A percentile compares a stretch with the other conserved stretches of the same genome.
Conservation (phyloP, 2,113 vertebrate species). For the Sitta europaea region DNA sequence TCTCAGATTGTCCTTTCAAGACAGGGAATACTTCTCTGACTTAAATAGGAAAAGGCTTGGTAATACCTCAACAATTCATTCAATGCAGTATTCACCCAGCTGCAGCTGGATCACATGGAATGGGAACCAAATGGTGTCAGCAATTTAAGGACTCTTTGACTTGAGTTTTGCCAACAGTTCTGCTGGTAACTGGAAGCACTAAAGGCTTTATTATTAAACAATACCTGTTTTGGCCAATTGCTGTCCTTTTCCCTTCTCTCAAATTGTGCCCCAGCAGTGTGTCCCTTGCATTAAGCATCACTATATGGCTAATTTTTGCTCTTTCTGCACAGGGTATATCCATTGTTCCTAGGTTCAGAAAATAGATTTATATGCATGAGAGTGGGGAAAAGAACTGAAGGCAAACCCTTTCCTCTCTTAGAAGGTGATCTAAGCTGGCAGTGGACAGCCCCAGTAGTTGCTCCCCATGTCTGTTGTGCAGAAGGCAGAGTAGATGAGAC, state of each 20-base stretch:
- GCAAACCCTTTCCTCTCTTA: not conserved
- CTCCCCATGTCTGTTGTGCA: not conserved
- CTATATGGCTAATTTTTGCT: not conserved
- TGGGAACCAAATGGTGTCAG: not conserved
- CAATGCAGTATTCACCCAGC: not conserved
- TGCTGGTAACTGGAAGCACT: not conserved
- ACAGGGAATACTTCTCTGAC: not conserved
- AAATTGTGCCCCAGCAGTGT: not conserved
- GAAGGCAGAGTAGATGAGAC: not conserved
- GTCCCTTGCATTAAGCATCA: not conserved
- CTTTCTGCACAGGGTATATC: not conserved
- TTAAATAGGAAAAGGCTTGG: not conserved
- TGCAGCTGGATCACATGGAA: not conserved
- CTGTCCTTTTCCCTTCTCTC: not conserved
- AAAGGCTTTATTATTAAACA: not conserved
- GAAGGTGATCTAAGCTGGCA: not conserved
- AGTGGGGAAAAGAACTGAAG: not conserved
- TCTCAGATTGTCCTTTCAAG: not conserved
- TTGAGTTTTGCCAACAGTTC: not conserved
- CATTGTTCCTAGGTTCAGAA: not conserved
- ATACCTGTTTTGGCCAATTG: not conserved
- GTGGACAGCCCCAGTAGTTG: not conserved
- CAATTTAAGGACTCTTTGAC: not conserved
- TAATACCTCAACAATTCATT: not conserved
- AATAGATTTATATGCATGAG: not conserved